Base-by-base conservation (phyloP, 2,797 vertebrate genomes). In the Hybognathus amarus region DNA sequence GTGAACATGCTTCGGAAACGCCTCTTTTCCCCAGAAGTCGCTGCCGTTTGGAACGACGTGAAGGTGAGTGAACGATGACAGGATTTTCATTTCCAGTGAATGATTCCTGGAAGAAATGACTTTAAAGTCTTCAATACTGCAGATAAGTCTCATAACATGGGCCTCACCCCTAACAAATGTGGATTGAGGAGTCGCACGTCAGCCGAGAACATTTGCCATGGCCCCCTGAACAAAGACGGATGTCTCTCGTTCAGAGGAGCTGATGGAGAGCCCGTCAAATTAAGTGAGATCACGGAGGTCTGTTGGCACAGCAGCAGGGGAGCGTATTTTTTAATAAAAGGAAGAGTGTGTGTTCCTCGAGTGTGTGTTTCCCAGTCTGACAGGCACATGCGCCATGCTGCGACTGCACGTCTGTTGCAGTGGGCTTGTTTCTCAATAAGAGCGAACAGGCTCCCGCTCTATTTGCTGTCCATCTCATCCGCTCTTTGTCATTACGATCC, bases 371-470 rank as follows among this genome's bases (percentile, higher is more conserved):
- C 61, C 82, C 84, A 61, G 85, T 85, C 81, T 85, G 87, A 87
- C 84, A 73, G 83, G 76, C 85, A 86, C 87, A 86, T 73, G 81
- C 80, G 52, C 80, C 88, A 87, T 75, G 87, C 82, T 87, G 87
- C 68, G 85, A 15, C 42, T 50, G 38, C 56, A 40, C 78, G 77
- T 86, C 87, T 90, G 87, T 85, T 90, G 90, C 79, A n/a, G 87
- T 90, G 85, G 89, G 88, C 82, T 86, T n/a, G 38, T 12, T 84
- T 66, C 87, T 86, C 84, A 88, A 90, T 85, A 83, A 87, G 84
- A 77, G 38, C 12, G 40, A 61, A 82, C 79, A 63, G 70, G 24
- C 66, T 64, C 59, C 77, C 8, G 20, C 59, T 40, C 50, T 52
- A 40, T 59, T 75, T 69, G 50, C 42, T 36, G 50, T 59, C 77